A percentile compares a stretch with the other conserved stretches of the same genome.
Conservation (phyloP, 23 tunicate species). For the Trididemnum nubilum region DNA sequence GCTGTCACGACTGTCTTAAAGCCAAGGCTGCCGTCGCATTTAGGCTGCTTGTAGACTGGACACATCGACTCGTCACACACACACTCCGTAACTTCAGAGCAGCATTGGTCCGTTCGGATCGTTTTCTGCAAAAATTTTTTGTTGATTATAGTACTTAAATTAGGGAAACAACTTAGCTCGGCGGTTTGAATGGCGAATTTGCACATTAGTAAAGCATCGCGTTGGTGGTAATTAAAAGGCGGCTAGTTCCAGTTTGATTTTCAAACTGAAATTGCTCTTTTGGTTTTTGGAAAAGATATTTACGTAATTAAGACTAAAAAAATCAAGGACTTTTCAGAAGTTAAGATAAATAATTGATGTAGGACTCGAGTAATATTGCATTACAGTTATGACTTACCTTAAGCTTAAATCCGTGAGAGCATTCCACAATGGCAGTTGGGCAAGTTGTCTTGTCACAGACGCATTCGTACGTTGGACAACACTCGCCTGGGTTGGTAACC, state of each 20-base stretch:
- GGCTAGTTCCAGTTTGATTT: too few relatives aligned
- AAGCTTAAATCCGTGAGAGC: slow-evolving; percentile 69
- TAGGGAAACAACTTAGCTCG: background rate
- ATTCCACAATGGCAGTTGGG: slow-evolving; percentile 45
- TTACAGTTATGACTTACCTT: slow-evolving; percentile 65
- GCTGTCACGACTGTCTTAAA: slow-evolving; percentile 70
- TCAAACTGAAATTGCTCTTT: too few relatives aligned
- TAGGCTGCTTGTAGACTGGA: slow-evolving; percentile 49
- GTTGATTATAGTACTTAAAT: too few relatives aligned
- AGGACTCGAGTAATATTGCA: background rate
- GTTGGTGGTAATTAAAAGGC: too few relatives aligned
- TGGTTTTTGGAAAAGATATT: too few relatives aligned
- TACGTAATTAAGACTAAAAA: too few relatives aligned
- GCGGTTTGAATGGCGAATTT: too few relatives aligned
- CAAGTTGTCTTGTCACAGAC: slow-evolving; percentile 80
- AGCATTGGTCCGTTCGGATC: slow-evolving; percentile 53
- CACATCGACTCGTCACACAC: slow-evolving; percentile 78
- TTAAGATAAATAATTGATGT: background rate
- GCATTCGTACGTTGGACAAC: slow-evolving; percentile 81
- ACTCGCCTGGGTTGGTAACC: slow-evolving; percentile 61
- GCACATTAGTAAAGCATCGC: too few relatives aligned
- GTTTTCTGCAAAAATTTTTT: slow-evolving; percentile 43
- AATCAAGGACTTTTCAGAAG: too few relatives aligned
- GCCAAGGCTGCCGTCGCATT: slow-evolving; percentile 64
- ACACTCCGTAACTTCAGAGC: slow-evolving; percentile 73